A percentile compares a stretch with the other conserved stretches of the same genome.
Evolutionary conservation across 2,113 vertebrate genomes (phyloP).

Genomic region (Menidia beryllina): DNA sequence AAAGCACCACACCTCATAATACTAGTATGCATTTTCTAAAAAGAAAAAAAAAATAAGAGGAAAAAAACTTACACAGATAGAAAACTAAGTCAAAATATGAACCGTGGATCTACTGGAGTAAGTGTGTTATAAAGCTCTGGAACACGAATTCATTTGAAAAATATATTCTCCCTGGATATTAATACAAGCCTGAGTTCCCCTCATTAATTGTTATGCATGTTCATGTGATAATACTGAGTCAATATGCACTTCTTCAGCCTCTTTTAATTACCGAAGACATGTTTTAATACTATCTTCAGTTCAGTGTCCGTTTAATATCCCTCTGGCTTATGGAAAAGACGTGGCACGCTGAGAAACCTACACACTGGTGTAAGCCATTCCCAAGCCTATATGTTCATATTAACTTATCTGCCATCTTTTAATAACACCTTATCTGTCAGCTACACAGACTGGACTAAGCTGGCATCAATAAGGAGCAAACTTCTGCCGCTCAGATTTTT

Average conservation of each 20-base stretch:
- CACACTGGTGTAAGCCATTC: conserved; percentile 31
- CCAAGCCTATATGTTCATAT: conserved; percentile 16
- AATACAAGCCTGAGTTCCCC: conserved; percentile 63
- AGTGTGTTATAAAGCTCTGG: conserved; percentile 78
- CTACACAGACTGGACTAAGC: conserved; percentile 10
- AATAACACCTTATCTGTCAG: conserved; percentile 21
- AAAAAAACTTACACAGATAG: conserved; percentile 57
- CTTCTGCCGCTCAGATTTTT: conserved; percentile 94
- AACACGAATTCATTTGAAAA: conserved; percentile 50
- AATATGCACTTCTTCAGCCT: conserved; percentile 48
- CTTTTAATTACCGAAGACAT: conserved; percentile 48
- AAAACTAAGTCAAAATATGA: conserved; percentile 65
- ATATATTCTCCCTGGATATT: conserved; percentile 40
- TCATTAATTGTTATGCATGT: conserved; percentile 48
- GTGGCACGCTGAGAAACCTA: conserved; percentile 33
- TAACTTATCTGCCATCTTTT: conserved; percentile 37
- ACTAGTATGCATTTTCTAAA: conserved; percentile 45
- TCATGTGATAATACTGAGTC: conserved; percentile 37
- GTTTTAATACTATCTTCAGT: conserved; percentile 30
- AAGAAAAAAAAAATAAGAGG: conserved; percentile 66
- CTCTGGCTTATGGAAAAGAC: conserved; percentile 55
- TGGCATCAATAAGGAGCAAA: conserved; percentile 90
- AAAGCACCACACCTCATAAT: conserved; percentile 29
- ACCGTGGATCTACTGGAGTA: conserved; percentile 61
- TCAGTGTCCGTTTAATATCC: conserved; percentile 19